Base-by-base conservation (phyloP, 2,797 vertebrate species). In the Ciconia nigra region DNA sequence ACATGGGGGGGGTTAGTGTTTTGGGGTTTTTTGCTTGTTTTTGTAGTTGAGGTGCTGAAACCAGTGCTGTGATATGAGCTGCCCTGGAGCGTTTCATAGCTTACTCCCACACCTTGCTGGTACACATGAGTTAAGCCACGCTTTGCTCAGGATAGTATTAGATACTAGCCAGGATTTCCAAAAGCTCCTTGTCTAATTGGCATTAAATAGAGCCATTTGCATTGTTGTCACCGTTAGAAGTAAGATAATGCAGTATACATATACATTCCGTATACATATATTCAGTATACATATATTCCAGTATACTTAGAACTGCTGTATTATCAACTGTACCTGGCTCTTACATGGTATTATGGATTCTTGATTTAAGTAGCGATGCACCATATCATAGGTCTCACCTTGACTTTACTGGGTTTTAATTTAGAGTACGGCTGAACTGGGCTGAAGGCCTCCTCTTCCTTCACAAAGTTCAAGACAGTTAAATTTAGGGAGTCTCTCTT, bases 401-500 rank as follows among this genome's bases (percentile, higher is more conserved):
- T 37, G 79, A 22, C 37, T 81, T 94, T 29, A 29, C 61, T 46
- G 8, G 41, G 35, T 28, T 90, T 79, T 90, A 29, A 42, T 61
- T 94, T 31, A 39, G 66, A 20, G 41, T 4, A 39, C 19, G 46
- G 31, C 41, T 71, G 72, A 37, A 14, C 51, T 29, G 71, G 63
- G 73, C 82, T 73, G 83, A 26, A 91, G 74, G 77, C 41, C 35
- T 46, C 29, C 41, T 65, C 37, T 89, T 88, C 76, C 82, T 78
- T 66, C 58, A 9, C 73, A 62, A 41, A 90, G 93, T 47, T 96
- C 90, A 96, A 44, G 62, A 47, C 89, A 62, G 87, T 93, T 92
- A 76, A 88, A 86, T 94, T 93, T 93, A 87, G 84, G 94, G 87
- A 96, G 91, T 82, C 94, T 93, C 65, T 87, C 66, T 33, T 94